Evolutionary conservation across 2,113 vertebrate species (phyloP).

Genomic region (Crypturellus undulatus): DNA sequence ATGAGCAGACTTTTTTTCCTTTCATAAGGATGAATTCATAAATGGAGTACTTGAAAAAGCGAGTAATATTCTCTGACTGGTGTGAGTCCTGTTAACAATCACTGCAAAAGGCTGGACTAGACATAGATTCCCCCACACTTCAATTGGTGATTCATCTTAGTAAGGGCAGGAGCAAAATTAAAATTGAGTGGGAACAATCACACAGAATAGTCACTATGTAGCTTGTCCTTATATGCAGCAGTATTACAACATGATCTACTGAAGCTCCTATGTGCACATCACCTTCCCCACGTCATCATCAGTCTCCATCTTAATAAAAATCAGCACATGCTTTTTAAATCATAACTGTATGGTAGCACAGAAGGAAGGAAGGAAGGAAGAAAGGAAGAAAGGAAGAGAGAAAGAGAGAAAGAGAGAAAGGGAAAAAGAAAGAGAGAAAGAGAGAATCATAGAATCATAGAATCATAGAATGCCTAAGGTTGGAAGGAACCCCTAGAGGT

Average conservation of each 20-base stretch:
- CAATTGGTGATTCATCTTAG: background rate
- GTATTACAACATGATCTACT: background rate
- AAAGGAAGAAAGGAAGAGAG: background rate
- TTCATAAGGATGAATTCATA: background rate
- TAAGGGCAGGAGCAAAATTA: slow-evolving; percentile 12
- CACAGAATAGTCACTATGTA: background rate
- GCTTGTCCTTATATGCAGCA: background rate
- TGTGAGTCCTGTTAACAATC: background rate
- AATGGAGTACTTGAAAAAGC: background rate
- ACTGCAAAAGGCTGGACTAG: background rate
- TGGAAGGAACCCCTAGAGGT: too few relatives aligned
- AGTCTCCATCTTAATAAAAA: background rate
- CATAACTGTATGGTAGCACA: background rate
- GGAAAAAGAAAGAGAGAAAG: too few relatives aligned
- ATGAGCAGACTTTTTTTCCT: background rate
- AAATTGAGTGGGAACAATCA: background rate
- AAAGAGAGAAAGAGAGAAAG: background rate
- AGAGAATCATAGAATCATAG: too few relatives aligned
- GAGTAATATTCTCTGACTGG: background rate
- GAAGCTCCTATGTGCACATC: background rate
- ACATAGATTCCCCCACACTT: background rate
- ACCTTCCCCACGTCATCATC: background rate
- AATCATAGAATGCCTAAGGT: too few relatives aligned
- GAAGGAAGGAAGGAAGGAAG: background rate
- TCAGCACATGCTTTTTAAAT: background rate